Evolutionary conservation across 2,113 vertebrate species (phyloP), one percentile per base, ranked within the genome.

Genomic region (Suncus etruscus): DNA sequence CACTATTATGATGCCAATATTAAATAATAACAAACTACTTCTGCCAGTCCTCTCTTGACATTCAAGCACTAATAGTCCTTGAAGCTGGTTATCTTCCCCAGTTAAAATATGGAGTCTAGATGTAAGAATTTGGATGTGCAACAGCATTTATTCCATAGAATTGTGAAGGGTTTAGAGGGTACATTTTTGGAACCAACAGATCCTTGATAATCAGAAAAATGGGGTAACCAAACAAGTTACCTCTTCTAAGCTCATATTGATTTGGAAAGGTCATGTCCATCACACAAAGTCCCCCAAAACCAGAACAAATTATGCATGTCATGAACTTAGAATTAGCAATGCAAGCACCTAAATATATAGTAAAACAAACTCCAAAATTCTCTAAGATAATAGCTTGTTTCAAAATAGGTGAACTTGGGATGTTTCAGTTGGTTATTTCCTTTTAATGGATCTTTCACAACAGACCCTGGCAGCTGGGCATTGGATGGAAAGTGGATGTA

Each of bases 81-180:
- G 1, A 66, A 39, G 48, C 24, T 22, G 31, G 51, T 22, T 9
- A 14, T 8, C 15, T 18, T 18, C 20, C 63, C 1, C 0, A 72
- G 32, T 18, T 58, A 69, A 14, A 78, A 24, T 11, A 12, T 0
- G 24, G n/a, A 61, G 24, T n/a, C 32, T 24, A 1, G 14, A 0
- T 15, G n/a, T 10, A n/a, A 70, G 51, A 48, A 63, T 48, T 15
- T 58, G 24, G 58, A 81, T 32, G 2, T 12, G 14, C 50, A 29
- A 50, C 3, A 15, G 18, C 16, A 27, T n/a, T 51, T 3, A 12
- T 25, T 89, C 27, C 65, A 4, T 11, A 14, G 32, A 32, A 12
- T 8, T 15, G 45, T 18, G 0, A 0, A 6, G 45, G 24, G 22
- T 8, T 7, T 11, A 20, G 54, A 66, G 29, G 20, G 10, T 22